Evolutionary conservation across 2,797 vertebrate species (phyloP).

Genomic region (Anniella stebbinsi): DNA sequence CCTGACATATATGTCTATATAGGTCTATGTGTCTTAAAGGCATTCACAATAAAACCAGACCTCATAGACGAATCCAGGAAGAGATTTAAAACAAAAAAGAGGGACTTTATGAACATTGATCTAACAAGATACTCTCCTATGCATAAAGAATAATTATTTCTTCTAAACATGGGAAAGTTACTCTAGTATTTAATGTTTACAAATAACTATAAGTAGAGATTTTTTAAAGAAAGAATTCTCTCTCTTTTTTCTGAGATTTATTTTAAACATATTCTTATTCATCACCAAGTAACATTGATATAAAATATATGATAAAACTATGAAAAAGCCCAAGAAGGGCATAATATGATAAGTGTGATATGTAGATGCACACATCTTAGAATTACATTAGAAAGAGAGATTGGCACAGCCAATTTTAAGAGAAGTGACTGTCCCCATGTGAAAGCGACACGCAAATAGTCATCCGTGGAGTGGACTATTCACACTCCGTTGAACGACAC

Average conservation of each 20-base stretch:
- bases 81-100: not conserved
- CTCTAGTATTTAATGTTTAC: not conserved
- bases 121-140: not conserved
- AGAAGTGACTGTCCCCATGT: conserved; percentile 3
- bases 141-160: not conserved
- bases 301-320: not conserved
- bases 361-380: no score
- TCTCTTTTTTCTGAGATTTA: not conserved
- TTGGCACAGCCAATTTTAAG: not conserved
- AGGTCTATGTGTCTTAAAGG: not conserved
- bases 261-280: not conserved
- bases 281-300: not conserved
- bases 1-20: not conserved
- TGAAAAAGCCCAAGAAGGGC: not conserved
- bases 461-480: no score
- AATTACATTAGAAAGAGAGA: not conserved
- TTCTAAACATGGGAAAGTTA: not conserved
- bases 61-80: no score
- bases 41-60: not conserved
- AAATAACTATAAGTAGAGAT: not conserved
- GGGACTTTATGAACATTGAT: not conserved
- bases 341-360: no score
- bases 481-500: no score
- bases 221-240: not conserved
- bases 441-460: no score